These are phyloP conservation scores for Tipula lateralis DNA, from an alignment of 2,888 invertebrate species.

Conservation along the genomic window DNA sequence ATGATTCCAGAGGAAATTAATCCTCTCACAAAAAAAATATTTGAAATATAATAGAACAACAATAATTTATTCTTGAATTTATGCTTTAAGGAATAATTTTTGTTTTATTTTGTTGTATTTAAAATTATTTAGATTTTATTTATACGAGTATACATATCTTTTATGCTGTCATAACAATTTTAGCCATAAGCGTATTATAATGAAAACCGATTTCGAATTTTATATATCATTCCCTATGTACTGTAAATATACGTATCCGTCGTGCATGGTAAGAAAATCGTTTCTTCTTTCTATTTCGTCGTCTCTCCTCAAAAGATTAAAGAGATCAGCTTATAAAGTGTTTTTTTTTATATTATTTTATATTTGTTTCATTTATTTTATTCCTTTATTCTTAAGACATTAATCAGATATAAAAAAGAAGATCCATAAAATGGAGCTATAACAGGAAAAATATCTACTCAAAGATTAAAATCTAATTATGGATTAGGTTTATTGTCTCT, in stretches of 20 bases:
- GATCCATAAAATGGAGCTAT: neutral
- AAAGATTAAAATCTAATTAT: neutral
- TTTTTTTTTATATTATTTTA: neutral
- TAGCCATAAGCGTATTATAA: slow-evolving; percentile 1
- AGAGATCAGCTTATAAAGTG: slow-evolving; percentile 7
- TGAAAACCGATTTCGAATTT: slow-evolving; percentile 11
- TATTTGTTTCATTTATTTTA: neutral
- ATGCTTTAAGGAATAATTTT: slow-evolving; percentile 14
- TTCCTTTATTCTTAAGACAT: neutral
- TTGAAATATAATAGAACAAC: neutral
- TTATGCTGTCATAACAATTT: slow-evolving; percentile 19
- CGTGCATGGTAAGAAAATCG: slow-evolving; percentile 1
- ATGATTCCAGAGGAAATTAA: slow-evolving; percentile 19
- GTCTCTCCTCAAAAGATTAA: slow-evolving; percentile 3
- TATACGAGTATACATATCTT: neutral
- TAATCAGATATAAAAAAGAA: neutral
- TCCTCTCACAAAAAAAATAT: slow-evolving; percentile 5
- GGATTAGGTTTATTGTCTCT: neutral
- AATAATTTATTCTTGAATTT: neutral
- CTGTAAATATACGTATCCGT: neutral
- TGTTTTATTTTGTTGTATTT: slow-evolving; percentile 2
- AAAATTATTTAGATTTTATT: slow-evolving; percentile 24
- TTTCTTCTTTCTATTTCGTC: neutral
- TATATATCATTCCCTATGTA: neutral
- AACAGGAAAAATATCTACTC: neutral